Evolutionary conservation across 2,113 vertebrate genomes (phyloP).

Genomic region (Corythoichthys haematopterus): DNA sequence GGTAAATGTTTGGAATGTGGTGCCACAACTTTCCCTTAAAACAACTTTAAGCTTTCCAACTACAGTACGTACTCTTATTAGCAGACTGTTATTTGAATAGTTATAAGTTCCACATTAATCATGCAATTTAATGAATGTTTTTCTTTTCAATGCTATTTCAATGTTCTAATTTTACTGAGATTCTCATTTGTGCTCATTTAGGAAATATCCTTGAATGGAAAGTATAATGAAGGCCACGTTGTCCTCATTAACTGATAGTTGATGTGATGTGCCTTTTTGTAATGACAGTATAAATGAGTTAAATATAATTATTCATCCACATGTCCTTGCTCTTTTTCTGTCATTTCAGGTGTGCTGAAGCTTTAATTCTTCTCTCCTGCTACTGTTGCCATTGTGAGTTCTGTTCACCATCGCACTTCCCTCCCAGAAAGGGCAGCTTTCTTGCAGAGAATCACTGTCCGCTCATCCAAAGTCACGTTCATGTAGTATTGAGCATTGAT

Average conservation of each 20-base stretch:
- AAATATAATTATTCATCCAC: not conserved
- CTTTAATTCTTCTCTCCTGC: constrained; percentile 21
- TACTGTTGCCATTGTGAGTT: constrained; percentile 24
- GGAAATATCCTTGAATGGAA: not conserved
- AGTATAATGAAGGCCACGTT: not conserved
- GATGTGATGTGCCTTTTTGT: not conserved
- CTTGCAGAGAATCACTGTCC: constrained; percentile 7
- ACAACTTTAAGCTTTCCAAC: not conserved
- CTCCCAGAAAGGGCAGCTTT: constrained; percentile 1
- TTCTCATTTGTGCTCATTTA: not conserved
- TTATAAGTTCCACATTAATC: not conserved
- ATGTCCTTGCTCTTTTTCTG: not conserved
- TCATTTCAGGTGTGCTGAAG: not conserved
- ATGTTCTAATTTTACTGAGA: not conserved
- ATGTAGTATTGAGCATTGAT: constrained; percentile 6
- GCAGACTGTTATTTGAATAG: not conserved
- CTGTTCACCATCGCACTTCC: constrained; percentile 16
- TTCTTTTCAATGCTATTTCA: not conserved
- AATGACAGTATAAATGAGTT: not conserved
- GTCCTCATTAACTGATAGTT: not conserved
- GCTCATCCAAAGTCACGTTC: constrained; percentile 13
- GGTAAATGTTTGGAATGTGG: not conserved
- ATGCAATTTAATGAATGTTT: not conserved
- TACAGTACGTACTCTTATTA: not conserved
- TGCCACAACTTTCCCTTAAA: not conserved